Conservation (phyloP, 2,113 vertebrate genomes). For the Fregetta grallaria region DNA sequence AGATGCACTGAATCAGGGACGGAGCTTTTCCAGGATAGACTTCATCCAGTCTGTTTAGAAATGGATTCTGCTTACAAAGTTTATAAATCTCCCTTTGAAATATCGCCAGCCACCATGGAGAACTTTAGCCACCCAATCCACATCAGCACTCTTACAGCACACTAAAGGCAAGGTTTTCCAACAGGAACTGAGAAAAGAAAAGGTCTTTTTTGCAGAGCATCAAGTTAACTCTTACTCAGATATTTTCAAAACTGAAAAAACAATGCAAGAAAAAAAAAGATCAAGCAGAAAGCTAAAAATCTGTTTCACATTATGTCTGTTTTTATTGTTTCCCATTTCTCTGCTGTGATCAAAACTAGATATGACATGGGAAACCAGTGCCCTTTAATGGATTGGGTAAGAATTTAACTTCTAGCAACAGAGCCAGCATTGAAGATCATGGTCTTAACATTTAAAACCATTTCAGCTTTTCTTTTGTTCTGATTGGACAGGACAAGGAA, state of each 20-base stretch:
- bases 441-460: constrained; percentile 9
- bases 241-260: neutral
- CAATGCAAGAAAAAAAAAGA: neutral
- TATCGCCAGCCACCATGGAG: neutral
- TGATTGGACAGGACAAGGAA: neutral
- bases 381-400: constrained; percentile 40
- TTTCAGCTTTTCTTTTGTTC: constrained; percentile 19
- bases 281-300: constrained; percentile 1
- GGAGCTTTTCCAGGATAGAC: neutral
- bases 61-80: neutral
- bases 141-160: neutral
- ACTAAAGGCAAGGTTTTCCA: neutral
- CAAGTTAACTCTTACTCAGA: neutral
- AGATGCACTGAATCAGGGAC: neutral
- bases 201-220: neutral
- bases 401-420: neutral
- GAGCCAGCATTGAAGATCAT: neutral
- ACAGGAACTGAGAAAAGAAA: neutral
- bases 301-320: constrained; percentile 48
- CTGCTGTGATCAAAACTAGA: constrained; percentile 48
- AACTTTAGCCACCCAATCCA: neutral
- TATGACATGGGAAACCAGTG: constrained; percentile 49
- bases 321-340: constrained; percentile 49
- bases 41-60: neutral
- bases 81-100: neutral